A percentile compares a stretch with the other conserved stretches of the same genome.
Evolutionary conservation across 2,888 invertebrate species (phyloP).

Genomic region (Parelbella ahira): DNA sequence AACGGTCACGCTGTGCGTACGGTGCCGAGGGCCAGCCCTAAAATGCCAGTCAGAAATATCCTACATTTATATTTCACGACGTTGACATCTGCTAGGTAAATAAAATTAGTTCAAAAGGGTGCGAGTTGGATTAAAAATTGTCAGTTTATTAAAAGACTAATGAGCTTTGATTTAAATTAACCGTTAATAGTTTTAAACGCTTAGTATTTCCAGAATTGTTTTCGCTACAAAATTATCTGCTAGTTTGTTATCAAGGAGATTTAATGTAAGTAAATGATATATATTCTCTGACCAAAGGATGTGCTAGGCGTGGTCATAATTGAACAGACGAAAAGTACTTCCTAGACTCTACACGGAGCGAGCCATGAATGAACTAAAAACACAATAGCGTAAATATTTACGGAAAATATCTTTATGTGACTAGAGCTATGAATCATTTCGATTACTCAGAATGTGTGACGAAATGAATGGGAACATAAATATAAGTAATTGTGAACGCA

Average conservation of each 20-base stretch:
- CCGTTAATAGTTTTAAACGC: too few species aligned
- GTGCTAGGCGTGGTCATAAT: constrained; percentile 35
- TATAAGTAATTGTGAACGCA: neutral
- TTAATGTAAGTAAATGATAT: too few species aligned
- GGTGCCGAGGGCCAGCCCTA: constrained; percentile 4
- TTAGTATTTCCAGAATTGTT: too few species aligned
- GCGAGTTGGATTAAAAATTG: too few species aligned
- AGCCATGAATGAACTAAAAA: constrained; percentile 11
- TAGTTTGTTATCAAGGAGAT: too few species aligned
- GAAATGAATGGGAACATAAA: constrained; percentile 8
- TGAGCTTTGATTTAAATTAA: too few species aligned
- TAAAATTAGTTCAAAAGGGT: neutral
- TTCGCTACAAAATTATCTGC: too few species aligned
- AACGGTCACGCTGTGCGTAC: constrained; percentile 3
- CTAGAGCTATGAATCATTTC: constrained; percentile 26
- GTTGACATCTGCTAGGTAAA: neutral
- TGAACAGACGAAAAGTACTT: constrained; percentile 19
- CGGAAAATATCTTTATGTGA: constrained; percentile 8
- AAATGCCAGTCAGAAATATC: constrained; percentile 1
- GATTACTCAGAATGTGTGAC: constrained; percentile 24
- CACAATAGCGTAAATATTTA: constrained; percentile 22
- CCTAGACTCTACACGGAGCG: neutral
- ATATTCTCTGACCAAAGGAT: too few species aligned
- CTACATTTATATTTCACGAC: constrained; percentile 9
- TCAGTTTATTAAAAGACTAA: too few species aligned